These are phyloP conservation scores for Allolobophora icterica DNA, from an alignment of 2,888 invertebrate genomes.

Conservation along the genomic window DNA sequence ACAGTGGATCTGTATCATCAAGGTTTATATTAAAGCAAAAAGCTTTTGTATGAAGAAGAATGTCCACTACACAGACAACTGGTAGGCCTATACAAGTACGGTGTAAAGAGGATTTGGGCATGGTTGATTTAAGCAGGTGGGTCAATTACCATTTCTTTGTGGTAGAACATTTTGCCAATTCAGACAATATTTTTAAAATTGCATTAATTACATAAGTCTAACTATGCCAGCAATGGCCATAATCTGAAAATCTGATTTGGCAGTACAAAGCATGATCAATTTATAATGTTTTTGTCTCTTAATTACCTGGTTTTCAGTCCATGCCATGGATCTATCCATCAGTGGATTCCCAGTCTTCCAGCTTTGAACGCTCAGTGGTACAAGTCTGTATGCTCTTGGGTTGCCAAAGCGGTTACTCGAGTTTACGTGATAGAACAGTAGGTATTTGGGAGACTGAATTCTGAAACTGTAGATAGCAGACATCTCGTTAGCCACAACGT, in stretches of 20 bases:
- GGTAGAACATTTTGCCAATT: background rate
- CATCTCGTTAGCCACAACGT: slow-evolving; percentile 52
- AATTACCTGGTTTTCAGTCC: slow-evolving; percentile 49
- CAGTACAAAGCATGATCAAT: background rate
- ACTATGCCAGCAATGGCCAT: background rate
- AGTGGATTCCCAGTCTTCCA: background rate
- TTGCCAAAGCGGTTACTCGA: slow-evolving; percentile 50
- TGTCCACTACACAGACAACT: background rate
- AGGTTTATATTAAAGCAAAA: background rate
- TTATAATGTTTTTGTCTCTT: background rate
- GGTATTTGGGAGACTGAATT: slow-evolving; percentile 57
- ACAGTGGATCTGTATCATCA: background rate
- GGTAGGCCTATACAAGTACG: no score
- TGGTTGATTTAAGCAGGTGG: no score
- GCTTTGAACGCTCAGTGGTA: slow-evolving; percentile 13
- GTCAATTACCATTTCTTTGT: no score
- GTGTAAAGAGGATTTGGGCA: no score
- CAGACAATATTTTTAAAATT: background rate
- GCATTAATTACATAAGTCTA: background rate
- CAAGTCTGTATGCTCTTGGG: slow-evolving; percentile 53
- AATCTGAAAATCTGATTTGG: background rate
- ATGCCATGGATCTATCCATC: slow-evolving; percentile 51
- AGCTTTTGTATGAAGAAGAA: background rate
- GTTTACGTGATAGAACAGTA: slow-evolving; percentile 53
- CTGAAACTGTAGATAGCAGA: slow-evolving; percentile 54